Base-by-base conservation (phyloP, 1,140 invertebrate species). In the Lordiphosa stackelbergi region DNA sequence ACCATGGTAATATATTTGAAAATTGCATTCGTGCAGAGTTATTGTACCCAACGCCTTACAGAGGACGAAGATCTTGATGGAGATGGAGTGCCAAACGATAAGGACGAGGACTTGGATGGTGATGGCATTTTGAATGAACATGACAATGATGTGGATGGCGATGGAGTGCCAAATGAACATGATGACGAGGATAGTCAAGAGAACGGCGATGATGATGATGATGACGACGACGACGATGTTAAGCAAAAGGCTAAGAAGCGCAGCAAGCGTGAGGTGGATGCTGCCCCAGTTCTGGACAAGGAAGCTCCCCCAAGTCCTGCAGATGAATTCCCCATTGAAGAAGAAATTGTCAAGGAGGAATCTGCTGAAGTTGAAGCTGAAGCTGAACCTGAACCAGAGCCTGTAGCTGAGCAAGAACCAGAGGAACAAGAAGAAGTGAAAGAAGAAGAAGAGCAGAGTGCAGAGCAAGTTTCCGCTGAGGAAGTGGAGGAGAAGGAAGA, bases 111-210 rank as follows among this genome's bases (percentile, higher is more conserved):
- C 62, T 58, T 83, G 62, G 78, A 83, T 45, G 85, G 85, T 5
- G 81, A 85, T 69, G 75, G 74, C 16, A 79, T 84, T 34, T 41
- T 59, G 5, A 86, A 85, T 46, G 66, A 59, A 38, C 49, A 88
- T 49, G 90, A 88, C 41, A 74, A 88, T 0, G 54, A 89, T 24
- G 87, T 90, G 0, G 85, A 72, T 43, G 90, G 90, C 41, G 85
- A 90, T 34, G 73, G 79, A 1, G 73, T 85, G 36, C 72, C 73
- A 40, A 85, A 83, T 45, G 63, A 58, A 11, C 81, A 85, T n/a
- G 85, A 79, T 22, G 61, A 81, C 13, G 69, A 88, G 42, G 69
- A 81, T 36, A 73, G 63, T 35, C 56, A 62, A 3, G 66, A 66
- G 10, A 46, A 40, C 6, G 61, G 47, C 13, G 19, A 19, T 19